A percentile compares a stretch with the other conserved stretches of the same genome.
Evolutionary conservation across 2,888 invertebrate genomes (phyloP).

Genomic region (Oscheius sp.): DNA sequence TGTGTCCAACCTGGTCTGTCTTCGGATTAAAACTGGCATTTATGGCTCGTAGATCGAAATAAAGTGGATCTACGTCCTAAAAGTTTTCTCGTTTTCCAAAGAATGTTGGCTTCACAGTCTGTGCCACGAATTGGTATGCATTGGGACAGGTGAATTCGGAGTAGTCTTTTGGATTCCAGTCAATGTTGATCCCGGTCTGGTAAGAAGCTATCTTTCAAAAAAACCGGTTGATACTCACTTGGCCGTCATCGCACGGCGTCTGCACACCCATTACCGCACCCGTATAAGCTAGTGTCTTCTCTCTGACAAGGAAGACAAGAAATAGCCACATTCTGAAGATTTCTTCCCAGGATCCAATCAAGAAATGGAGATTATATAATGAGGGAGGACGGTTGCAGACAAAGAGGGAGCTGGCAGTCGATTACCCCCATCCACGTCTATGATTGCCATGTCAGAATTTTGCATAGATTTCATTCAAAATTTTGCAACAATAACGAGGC

Average conservation of each 20-base stretch:
- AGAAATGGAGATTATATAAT: no score
- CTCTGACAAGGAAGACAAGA: conserved; percentile 6
- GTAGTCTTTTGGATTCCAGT: conserved; percentile 78
- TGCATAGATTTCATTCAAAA: no score
- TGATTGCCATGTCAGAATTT: no score
- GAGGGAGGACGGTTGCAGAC: no score
- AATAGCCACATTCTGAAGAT: conserved; percentile 23
- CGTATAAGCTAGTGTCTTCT: conserved; percentile 43
- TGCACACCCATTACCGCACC: conserved; percentile 78
- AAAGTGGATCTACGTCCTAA: conserved; percentile 43
- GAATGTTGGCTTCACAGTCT: conserved; percentile 15
- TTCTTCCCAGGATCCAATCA: no score
- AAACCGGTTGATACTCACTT: conserved; percentile 76
- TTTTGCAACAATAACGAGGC: neutral
- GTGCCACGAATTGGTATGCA: conserved; percentile 40
- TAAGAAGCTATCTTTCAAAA: conserved; percentile 41
- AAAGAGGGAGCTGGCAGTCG: no score
- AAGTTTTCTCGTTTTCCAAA: neutral
- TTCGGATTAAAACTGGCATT: conserved; percentile 52
- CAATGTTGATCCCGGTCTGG: conserved; percentile 79
- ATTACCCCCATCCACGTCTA: no score
- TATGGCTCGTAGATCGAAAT: conserved; percentile 48
- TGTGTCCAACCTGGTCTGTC: conserved; percentile 79
- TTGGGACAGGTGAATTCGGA: conserved; percentile 80
- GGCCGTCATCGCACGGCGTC: conserved; percentile 80